A percentile compares a stretch with the other conserved stretches of the same genome.
phyloP scores from a whole-genome alignment of 2,888 invertebrate species.

The Callyntrura sp. region DNA sequence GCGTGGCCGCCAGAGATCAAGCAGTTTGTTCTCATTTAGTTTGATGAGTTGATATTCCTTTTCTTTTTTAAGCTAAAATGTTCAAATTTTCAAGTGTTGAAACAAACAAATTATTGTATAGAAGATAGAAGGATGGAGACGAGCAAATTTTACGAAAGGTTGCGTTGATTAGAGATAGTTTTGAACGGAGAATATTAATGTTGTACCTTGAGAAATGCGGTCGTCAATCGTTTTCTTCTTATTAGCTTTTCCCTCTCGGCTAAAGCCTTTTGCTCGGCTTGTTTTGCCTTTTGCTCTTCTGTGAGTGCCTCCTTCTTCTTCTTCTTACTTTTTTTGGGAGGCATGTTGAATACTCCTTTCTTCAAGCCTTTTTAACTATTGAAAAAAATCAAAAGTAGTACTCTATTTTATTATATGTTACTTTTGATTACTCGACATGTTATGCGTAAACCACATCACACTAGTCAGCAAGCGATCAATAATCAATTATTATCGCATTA shows the following conservation, averaged over 20 bases:
- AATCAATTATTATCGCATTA: too few relatives aligned
- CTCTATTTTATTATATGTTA: too few relatives aligned
- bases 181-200: not conserved
- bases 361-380: too few relatives aligned
- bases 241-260: slow-evolving; percentile 83
- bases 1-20: slow-evolving; percentile 83
- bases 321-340: slow-evolving; percentile 72
- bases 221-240: slow-evolving; percentile 80
- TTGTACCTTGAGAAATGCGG: slow-evolving; percentile 83
- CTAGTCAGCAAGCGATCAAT: too few relatives aligned
- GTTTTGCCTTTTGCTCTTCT: slow-evolving; percentile 82
- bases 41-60: slow-evolving; percentile 82
- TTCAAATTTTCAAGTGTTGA: slow-evolving; percentile 1
- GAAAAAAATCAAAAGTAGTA: too few relatives aligned
- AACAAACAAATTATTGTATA: not conserved
- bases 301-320: slow-evolving; percentile 80
- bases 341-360: slow-evolving; percentile 52
- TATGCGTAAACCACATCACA: too few relatives aligned
- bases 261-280: slow-evolving; percentile 82
- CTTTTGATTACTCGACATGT: too few relatives aligned
- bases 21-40: slow-evolving; percentile 82
- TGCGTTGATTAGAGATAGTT: slow-evolving; percentile 25
- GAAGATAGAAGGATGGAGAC: not conserved
- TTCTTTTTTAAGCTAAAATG: slow-evolving; percentile 82
- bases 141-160: too few relatives aligned